Percentiles rank a stretch among this genome's conserved stretches.
phyloP scores from a whole-genome alignment of 2,113 vertebrate species.

The Corydoras maculifer region DNA sequence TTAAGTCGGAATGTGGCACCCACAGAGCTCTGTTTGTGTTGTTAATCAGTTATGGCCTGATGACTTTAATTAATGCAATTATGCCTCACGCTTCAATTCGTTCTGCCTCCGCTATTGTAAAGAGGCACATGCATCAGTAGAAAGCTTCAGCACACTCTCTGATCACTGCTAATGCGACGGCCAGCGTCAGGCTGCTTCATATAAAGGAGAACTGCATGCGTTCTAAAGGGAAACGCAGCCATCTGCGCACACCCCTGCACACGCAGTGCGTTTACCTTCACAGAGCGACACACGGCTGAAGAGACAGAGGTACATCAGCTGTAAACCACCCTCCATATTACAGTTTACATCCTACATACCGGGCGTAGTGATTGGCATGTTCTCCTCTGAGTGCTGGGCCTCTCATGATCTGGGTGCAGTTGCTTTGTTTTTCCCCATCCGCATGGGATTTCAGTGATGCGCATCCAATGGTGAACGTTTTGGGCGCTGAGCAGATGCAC shows the following conservation, averaged over 20 bases:
- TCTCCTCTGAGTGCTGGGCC: no score
- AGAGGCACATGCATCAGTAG: conserved; percentile 16
- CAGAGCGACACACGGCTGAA: no score
- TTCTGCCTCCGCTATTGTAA: conserved; percentile 14
- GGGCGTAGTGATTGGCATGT: no score
- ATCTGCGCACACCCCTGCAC: not conserved
- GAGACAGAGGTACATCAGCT: no score
- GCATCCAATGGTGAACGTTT: no score
- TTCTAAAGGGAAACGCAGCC: conserved; percentile 6
- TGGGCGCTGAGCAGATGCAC: no score
- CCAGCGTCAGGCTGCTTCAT: conserved; percentile 12
- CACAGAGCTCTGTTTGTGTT: conserved; percentile 39
- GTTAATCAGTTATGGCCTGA: conserved; percentile 42
- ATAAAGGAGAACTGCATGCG: conserved; percentile 6
- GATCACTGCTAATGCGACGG: conserved; percentile 15
- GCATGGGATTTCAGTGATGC: no score
- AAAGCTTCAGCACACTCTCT: conserved; percentile 15
- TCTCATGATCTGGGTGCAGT: no score
- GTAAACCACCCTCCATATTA: no score
- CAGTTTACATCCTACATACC: no score
- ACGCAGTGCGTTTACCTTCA: no score
- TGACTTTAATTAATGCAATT: conserved; percentile 42
- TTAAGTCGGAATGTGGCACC: conserved; percentile 25
- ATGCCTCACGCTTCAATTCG: conserved; percentile 17
- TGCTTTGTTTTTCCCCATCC: no score